These are phyloP conservation scores for Ia io DNA, from an alignment of 2,113 vertebrate genomes.

Conservation along the genomic window DNA sequence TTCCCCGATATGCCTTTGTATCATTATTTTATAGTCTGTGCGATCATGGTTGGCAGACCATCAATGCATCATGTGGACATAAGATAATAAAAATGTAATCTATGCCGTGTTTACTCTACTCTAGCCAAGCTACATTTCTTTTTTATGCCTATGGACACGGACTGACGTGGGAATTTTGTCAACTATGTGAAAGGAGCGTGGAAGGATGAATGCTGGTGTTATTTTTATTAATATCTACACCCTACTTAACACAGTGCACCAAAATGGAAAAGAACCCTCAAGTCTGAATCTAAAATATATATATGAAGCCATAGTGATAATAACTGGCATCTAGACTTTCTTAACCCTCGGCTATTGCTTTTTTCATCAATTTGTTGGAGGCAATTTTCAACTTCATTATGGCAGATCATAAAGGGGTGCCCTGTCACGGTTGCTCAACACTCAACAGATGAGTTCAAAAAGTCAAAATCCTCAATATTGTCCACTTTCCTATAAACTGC, in stretches of 20 bases:
- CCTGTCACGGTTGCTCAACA: neutral
- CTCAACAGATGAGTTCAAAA: neutral
- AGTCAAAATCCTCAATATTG: neutral
- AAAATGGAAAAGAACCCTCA: neutral
- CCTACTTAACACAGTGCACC: neutral
- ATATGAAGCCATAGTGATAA: neutral
- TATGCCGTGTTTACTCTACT: neutral
- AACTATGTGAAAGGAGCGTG: neutral
- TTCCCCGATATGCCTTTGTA: accelerated
- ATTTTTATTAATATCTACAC: neutral
- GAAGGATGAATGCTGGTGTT: neutral
- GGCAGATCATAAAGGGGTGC: neutral
- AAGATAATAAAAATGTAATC: conserved; percentile 56
- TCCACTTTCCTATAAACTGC: neutral
- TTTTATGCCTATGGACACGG: conserved; percentile 5
- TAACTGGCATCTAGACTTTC: neutral
- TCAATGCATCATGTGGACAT: neutral
- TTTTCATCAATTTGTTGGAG: neutral
- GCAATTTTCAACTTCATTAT: neutral
- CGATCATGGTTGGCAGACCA: neutral
- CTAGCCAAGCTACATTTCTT: conserved; percentile 33
- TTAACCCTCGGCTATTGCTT: neutral
- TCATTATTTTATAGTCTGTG: neutral
- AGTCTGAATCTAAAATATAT: neutral
- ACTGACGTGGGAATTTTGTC: neutral